These are phyloP conservation scores for Cyclargus thomasi DNA, from an alignment of 1,140 invertebrate species.

Conservation along the genomic window DNA sequence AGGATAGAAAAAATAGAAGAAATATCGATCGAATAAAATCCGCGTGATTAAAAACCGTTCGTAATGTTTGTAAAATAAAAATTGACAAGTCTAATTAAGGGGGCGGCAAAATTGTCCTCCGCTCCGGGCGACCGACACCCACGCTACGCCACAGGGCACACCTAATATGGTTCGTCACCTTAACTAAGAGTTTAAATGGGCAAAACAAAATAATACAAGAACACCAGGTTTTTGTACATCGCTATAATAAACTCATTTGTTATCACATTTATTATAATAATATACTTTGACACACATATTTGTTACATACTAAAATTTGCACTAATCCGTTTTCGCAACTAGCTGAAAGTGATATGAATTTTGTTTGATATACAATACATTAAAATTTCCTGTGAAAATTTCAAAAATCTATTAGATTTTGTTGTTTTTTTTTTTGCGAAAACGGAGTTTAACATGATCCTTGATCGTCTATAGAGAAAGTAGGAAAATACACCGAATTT, in stretches of 20 bases:
- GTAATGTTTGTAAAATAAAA: too few relatives aligned
- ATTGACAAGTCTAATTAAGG: too few relatives aligned
- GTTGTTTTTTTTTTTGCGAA: constrained; percentile 14
- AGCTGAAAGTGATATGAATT: constrained; percentile 20
- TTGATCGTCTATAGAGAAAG: constrained; percentile 23
- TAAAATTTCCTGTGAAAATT: not conserved
- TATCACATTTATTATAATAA: constrained; percentile 74
- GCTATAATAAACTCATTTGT: constrained; percentile 74
- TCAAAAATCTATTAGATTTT: not conserved
- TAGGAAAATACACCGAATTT: not conserved
- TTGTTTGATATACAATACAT: not conserved
- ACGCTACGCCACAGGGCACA: too few relatives aligned
- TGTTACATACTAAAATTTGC: constrained; percentile 62
- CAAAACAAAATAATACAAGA: not conserved
- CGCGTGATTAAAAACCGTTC: too few relatives aligned
- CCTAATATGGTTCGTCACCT: too few relatives aligned
- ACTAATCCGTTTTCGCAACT: constrained; percentile 48
- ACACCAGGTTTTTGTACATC: constrained; percentile 44
- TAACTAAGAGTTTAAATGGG: too few relatives aligned
- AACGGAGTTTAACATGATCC: constrained; percentile 23
- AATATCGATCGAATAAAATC: too few relatives aligned
- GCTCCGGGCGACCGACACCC: too few relatives aligned
- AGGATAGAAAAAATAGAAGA: too few relatives aligned
- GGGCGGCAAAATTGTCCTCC: too few relatives aligned
- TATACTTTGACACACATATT: constrained; percentile 72